Evolutionary conservation across 2,113 vertebrate genomes (phyloP).

Genomic region (Glaucidium brasilianum): DNA sequence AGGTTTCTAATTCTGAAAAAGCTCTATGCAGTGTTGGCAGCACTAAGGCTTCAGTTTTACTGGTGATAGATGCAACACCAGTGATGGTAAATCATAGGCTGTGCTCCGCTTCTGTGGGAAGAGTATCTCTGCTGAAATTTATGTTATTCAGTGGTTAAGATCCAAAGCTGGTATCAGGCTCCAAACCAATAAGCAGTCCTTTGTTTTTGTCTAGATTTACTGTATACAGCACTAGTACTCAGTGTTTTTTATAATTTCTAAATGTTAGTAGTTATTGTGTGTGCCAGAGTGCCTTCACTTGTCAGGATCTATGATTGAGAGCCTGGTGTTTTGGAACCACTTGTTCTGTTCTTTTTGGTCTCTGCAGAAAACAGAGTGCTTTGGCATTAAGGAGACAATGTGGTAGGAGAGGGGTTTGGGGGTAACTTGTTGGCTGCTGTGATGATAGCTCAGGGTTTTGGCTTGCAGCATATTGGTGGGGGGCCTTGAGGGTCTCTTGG

Average conservation of each 20-base stretch:
- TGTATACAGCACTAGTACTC: not conserved
- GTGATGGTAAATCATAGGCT: not conserved
- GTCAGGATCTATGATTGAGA: not conserved
- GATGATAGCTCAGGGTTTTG: not conserved
- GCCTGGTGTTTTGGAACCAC: not conserved
- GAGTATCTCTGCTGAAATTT: not conserved
- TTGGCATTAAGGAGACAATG: rapidly evolving
- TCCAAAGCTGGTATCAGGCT: not conserved
- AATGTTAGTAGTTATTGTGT: not conserved
- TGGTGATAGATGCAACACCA: not conserved
- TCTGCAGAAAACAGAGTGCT: not conserved
- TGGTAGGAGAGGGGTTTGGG: not conserved
- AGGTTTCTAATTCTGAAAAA: not conserved
- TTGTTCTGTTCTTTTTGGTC: not conserved
- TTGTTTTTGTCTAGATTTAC: not conserved
- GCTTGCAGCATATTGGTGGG: rapidly evolving
- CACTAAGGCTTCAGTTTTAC: not conserved
- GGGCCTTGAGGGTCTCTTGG: rapidly evolving
- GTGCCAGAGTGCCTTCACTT: not conserved
- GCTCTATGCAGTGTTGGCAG: not conserved
- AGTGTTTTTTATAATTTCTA: not conserved
- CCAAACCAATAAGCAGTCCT: not conserved
- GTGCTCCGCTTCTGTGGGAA: not conserved
- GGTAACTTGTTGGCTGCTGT: not conserved
- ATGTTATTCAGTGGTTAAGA: not conserved